Evolutionary conservation across 2,888 invertebrate genomes (phyloP).

Genomic region (Schrankia costaestrigalis): DNA sequence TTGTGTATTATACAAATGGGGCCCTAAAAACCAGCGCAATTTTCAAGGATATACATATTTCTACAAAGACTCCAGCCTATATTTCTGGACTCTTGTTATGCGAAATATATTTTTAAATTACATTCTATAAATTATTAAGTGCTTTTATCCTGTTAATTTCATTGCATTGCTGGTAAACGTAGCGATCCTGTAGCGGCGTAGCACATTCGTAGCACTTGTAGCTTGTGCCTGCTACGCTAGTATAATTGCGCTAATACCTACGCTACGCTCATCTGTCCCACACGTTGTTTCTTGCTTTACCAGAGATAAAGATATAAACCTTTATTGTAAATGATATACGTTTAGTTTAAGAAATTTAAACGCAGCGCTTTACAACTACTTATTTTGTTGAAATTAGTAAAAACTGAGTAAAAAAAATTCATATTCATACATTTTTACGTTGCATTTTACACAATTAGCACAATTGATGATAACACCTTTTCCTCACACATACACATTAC

Average conservation of each 20-base stretch:
- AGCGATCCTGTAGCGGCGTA: slow-evolving; percentile 12
- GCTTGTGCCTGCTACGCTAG: slow-evolving; percentile 16
- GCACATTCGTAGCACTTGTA: slow-evolving; percentile 5
- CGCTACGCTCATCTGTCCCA: slow-evolving; percentile 16
- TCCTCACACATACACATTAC: too few relatives aligned
- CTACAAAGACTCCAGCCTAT: too few relatives aligned
- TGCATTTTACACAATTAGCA: too few relatives aligned
- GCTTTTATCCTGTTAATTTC: too few relatives aligned
- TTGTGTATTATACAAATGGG: too few relatives aligned
- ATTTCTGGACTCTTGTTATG: too few relatives aligned
- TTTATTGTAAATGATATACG: slow-evolving; percentile 19
- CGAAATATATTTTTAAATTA: background rate
- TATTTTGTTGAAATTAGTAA: slow-evolving; percentile 6
- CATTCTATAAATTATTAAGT: too few relatives aligned
- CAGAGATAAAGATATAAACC: slow-evolving; percentile 11
- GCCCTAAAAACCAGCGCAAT: background rate
- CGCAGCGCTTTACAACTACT: too few relatives aligned
- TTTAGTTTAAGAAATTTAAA: too few relatives aligned
- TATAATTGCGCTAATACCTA: slow-evolving; percentile 26
- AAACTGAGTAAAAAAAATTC: background rate
- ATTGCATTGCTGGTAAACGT: too few relatives aligned
- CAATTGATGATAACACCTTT: too few relatives aligned
- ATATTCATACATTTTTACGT: too few relatives aligned
- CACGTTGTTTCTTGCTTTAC: slow-evolving; percentile 8
- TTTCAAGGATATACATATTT: background rate